phyloP scores from a whole-genome alignment of 53 echinoderm and acorn worm species.

The Henricia sp. region DNA sequence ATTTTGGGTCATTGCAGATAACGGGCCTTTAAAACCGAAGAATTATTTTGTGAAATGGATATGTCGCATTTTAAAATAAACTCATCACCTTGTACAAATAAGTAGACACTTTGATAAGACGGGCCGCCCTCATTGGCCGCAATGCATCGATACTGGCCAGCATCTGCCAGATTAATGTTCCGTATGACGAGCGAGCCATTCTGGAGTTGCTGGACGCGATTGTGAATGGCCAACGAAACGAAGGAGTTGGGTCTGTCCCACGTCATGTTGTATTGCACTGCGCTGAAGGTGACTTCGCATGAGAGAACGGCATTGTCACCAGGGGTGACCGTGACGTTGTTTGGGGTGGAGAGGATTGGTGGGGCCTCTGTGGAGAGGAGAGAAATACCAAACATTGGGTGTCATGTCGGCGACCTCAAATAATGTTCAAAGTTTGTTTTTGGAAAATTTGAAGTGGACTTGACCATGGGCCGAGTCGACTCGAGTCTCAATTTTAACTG shows the following conservation, averaged over 20 bases:
- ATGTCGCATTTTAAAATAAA: too few species aligned
- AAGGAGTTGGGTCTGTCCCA: conserved; percentile 88
- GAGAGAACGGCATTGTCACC: conserved; percentile 76
- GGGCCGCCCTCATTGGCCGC: conserved; percentile 87
- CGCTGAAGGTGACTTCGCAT: conserved; percentile 73
- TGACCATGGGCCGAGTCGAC: too few species aligned
- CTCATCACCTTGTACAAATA: conserved; percentile 92
- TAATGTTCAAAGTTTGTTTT: too few species aligned
- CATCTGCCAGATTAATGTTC: conserved; percentile 70
- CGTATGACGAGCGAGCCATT: conserved; percentile 79
- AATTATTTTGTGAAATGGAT: too few species aligned
- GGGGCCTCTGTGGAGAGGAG: conserved; percentile 75
- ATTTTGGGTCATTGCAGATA: too few species aligned
- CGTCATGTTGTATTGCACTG: conserved; percentile 87
- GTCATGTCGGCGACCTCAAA: too few species aligned
- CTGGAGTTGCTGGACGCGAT: conserved; percentile 69
- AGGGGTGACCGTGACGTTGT: conserved; percentile 80
- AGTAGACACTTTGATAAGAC: conserved; percentile 66
- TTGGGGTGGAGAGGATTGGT: conserved; percentile 68
- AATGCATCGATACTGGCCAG: conserved; percentile 78
- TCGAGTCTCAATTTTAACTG: too few species aligned
- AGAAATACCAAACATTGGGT: too few species aligned
- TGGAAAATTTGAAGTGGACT: too few species aligned
- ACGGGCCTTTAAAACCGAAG: too few species aligned
- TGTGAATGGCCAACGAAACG: conserved; percentile 72